Base-by-base conservation (phyloP, 2,888 invertebrate species). In the Torymus aiolomorphi region DNA sequence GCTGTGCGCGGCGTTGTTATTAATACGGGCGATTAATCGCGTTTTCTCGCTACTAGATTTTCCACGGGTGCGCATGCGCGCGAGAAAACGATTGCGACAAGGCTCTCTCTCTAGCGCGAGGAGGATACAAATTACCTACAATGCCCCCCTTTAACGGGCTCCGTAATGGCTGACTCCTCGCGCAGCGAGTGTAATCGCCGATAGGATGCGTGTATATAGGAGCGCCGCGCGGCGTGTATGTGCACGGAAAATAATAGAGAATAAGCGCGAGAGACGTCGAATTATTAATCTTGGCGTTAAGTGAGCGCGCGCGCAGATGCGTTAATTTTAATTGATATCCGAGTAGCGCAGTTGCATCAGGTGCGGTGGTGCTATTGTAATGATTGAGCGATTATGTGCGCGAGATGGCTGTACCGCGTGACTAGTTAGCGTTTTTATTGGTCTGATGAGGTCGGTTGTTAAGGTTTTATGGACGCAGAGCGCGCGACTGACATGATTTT, bases 1-100 rank as follows among this genome's bases (percentile, higher is more conserved):
- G 31, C 65, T 1, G 20, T 20, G 2, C 14, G 57, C 14, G n/a
- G 54, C 52, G 52, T 54, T 31, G 52, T 61, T 67, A 76, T 76
- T 76, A 76, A 76, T 76, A 57, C 76, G 63, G 20, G 24, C 71
- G 76, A 76, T 76, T 71, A 76, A 76, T 62, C 69, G 67, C 49
- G 52, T 31, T 42, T 59, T 18, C 51, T 31, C 69, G 51, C n/a
- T 11, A 42, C 13, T 5, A 42, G 51, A 70, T 70, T 76, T 75
- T 75, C 61, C 52, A 52, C 31, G 54, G 31, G 54, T 3, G 5
- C 5, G 31, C 31, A 5, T 5, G 31, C 31, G 31, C 31, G 31
- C 31, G 31, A 31, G 67, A 62, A 71, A 71, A 73, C 16, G 63
- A 70, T 76, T 42, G 69, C 65, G 77, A 78, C 77, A 72, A 78